Percentiles rank a stretch among this genome's conserved stretches.
These are phyloP conservation scores for Neogale vison DNA, from an alignment of 2,113 vertebrate genomes.

Conservation along the genomic window DNA sequence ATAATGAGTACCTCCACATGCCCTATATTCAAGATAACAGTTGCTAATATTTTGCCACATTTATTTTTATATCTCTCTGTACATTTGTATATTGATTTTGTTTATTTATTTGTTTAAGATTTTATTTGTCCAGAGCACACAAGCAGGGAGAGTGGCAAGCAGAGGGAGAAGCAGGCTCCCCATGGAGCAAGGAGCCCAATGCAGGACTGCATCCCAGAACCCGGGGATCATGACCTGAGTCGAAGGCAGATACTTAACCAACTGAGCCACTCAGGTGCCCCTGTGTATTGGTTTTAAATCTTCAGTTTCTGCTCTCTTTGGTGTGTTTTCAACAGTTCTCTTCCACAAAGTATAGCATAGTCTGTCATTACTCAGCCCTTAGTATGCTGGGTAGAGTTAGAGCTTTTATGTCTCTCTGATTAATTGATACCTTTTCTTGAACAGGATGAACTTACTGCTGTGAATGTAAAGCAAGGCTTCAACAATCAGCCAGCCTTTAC, in stretches of 20 bases:
- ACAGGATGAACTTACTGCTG: conserved; percentile 88
- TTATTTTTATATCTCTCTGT: not conserved
- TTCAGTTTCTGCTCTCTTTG: not conserved
- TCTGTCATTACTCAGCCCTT: not conserved
- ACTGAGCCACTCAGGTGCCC: not conserved
- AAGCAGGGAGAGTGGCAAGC: too few species aligned
- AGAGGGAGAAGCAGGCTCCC: not conserved
- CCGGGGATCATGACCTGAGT: not conserved
- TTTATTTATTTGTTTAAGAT: too few species aligned
- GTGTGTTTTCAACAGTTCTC: not conserved
- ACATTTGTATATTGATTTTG: not conserved
- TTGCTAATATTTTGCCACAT: not conserved
- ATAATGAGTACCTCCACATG: not conserved
- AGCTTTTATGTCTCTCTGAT: not conserved
- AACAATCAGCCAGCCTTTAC: conserved; percentile 88
- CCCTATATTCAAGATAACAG: not conserved
- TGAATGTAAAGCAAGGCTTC: conserved; percentile 89
- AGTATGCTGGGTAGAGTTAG: not conserved
- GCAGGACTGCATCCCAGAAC: not conserved
- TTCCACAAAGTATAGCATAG: not conserved
- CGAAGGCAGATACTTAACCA: not conserved
- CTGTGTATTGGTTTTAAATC: not conserved
- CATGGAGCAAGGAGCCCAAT: not conserved
- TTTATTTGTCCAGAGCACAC: too few species aligned
- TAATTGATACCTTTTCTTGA: conserved; percentile 46